Percentiles rank a stretch among this genome's conserved stretches.
Evolutionary conservation across 2,113 vertebrate species (phyloP).

Genomic region (Centropus unirufus): DNA sequence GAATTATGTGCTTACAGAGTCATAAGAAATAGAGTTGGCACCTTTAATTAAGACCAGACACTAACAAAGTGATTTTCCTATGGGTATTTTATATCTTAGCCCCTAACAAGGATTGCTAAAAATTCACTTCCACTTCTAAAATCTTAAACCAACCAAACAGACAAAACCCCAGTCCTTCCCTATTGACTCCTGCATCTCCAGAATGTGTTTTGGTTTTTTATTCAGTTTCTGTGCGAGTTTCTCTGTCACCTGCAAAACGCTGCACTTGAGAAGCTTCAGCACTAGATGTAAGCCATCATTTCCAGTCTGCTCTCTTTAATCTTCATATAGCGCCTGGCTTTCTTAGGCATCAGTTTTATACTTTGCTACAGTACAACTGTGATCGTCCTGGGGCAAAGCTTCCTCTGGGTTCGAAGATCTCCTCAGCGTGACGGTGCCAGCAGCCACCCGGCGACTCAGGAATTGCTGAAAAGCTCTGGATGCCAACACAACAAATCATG

Average conservation of each 20-base stretch:
- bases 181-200: not conserved
- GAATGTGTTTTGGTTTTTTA: not conserved
- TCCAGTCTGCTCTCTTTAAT: not conserved
- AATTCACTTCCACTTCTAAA: not conserved
- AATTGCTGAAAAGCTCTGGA: not conserved
- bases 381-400: not conserved
- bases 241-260: not conserved
- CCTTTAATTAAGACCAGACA: not conserved
- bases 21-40: not conserved
- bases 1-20: not conserved
- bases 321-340: not conserved
- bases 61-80: not conserved
- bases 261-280: not conserved
- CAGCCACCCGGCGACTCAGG: not conserved
- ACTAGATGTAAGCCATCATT: not conserved
- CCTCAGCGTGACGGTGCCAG: not conserved
- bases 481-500: not conserved
- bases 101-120: not conserved
- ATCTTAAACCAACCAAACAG: not conserved
- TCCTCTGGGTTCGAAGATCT: not conserved
- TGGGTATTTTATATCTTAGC: not conserved
- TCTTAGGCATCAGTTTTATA: not conserved
- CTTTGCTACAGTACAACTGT: not conserved
- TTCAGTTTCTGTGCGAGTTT: not conserved
- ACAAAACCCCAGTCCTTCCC: not conserved